Evolutionary conservation across 1,140 invertebrate genomes (phyloP).

Genomic region (Physella acuta): DNA sequence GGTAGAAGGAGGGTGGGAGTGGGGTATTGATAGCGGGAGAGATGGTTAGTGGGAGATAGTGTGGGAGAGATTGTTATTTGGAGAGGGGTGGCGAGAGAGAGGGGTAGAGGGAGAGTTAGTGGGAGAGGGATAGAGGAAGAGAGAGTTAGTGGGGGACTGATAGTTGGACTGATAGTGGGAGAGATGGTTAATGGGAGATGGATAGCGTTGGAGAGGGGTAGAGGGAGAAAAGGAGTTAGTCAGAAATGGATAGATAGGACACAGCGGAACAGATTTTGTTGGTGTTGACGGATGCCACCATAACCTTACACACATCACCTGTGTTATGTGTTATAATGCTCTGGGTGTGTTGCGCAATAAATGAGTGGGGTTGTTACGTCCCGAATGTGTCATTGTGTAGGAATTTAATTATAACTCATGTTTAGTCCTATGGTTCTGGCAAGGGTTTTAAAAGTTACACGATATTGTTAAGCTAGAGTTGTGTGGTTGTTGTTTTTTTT

Average conservation of each 20-base stretch:
- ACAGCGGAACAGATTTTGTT: neutral
- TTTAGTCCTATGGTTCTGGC: too few relatives aligned
- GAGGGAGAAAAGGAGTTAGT: neutral
- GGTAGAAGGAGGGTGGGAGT: neutral
- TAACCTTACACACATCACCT: neutral
- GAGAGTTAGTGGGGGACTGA: conserved; percentile 1
- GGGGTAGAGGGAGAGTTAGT: neutral
- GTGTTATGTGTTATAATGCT: neutral
- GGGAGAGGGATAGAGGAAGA: conserved; percentile 10
- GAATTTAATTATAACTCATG: too few relatives aligned
- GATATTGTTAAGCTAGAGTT: too few relatives aligned
- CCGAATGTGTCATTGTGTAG: too few relatives aligned
- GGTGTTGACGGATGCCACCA: neutral
- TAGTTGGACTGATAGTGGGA: neutral
- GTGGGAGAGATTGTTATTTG: neutral
- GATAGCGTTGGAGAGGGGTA: neutral
- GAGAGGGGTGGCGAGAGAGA: neutral
- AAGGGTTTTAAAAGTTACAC: too few relatives aligned
- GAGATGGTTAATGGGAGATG: neutral
- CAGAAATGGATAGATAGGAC: neutral
- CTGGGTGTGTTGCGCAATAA: too few relatives aligned
- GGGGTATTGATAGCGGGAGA: neutral
- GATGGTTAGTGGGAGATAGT: neutral
- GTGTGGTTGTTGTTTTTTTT: too few relatives aligned
- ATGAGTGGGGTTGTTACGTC: too few relatives aligned